Conservation (phyloP, 2,797 vertebrate genomes). For the Cheirogaleus major region DNA sequence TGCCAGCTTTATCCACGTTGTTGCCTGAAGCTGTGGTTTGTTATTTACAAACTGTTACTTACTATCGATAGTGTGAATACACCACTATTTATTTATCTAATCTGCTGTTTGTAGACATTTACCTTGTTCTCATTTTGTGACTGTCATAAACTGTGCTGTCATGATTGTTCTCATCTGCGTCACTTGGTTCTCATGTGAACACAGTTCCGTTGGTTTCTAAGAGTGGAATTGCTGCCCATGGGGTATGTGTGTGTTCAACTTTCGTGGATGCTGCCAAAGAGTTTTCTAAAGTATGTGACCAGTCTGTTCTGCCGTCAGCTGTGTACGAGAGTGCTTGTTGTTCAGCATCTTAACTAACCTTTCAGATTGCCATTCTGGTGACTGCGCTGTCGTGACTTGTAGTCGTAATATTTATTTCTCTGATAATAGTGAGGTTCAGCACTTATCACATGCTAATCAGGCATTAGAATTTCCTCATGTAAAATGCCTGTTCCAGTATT, state of each 20-base stretch:
- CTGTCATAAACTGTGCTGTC: background rate
- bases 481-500: background rate
- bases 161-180: background rate
- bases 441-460: background rate
- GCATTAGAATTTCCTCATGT: background rate
- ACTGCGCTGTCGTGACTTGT: background rate
- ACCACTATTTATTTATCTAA: background rate
- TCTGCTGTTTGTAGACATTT: background rate
- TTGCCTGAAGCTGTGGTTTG: background rate
- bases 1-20: accelerated
- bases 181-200: background rate
- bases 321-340: background rate
- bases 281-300: background rate
- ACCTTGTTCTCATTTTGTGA: background rate
- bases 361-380: background rate
- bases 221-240: background rate
- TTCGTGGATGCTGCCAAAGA: background rate
- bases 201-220: background rate
- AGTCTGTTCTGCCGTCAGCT: background rate
- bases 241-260: background rate
- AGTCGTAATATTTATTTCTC: background rate
- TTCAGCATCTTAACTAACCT: background rate
- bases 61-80: background rate
- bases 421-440: background rate
- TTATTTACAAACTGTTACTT: no score